Conservation (phyloP, 2,888 invertebrate genomes). For the Schizaphis graminum region DNA sequence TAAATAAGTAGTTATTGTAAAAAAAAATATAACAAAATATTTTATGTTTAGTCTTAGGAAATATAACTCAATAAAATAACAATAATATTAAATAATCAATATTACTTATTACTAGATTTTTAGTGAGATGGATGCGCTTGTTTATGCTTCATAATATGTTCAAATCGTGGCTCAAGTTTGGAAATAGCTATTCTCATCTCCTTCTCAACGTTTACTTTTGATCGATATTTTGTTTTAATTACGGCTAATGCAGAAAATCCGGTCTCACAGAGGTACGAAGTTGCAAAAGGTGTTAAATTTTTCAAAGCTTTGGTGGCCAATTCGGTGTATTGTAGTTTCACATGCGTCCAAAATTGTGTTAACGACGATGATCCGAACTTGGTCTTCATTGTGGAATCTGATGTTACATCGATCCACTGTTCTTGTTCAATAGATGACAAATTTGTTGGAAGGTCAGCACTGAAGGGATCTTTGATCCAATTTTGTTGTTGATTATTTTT, state of each 20-base stretch:
- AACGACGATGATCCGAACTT: neutral
- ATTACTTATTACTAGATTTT: too few relatives aligned
- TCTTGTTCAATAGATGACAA: slow-evolving; percentile 24
- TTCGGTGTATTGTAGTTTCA: slow-evolving; percentile 17
- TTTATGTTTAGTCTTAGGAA: too few relatives aligned
- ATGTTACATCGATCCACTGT: slow-evolving; percentile 4
- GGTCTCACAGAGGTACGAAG: neutral
- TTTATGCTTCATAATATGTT: neutral
- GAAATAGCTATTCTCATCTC: slow-evolving; percentile 18
- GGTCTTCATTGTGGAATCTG: slow-evolving; percentile 37
- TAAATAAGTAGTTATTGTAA: neutral
- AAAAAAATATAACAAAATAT: too few relatives aligned
- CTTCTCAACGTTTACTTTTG: slow-evolving; percentile 5
- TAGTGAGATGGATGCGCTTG: neutral
- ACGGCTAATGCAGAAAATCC: slow-evolving; percentile 12
- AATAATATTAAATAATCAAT: too few relatives aligned
- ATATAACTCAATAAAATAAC: too few relatives aligned
- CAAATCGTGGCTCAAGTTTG: neutral
- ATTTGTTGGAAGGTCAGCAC: slow-evolving; percentile 27
- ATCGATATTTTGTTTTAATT: slow-evolving; percentile 27
- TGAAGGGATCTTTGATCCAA: slow-evolving; percentile 28
- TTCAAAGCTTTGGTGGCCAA: slow-evolving; percentile 9
- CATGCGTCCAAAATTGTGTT: slow-evolving; percentile 6
- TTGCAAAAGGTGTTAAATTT: slow-evolving; percentile 27
- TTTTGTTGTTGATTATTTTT: slow-evolving; percentile 25